phyloP scores from a whole-genome alignment of 2,888 invertebrate species.

The Brachypterus glaber region DNA sequence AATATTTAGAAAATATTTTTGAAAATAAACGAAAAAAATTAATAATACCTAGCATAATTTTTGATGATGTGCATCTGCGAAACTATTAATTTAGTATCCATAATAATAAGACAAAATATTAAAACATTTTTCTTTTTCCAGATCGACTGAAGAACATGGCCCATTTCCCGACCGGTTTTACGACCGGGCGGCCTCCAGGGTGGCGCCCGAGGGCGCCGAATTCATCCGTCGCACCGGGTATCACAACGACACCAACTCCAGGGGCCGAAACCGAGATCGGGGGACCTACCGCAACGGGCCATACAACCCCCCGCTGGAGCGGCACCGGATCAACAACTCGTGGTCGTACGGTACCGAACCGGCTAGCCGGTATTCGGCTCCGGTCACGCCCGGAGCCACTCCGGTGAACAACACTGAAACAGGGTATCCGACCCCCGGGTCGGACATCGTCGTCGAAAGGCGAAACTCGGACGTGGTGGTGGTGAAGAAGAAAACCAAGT shows the following conservation, averaged over 20 bases:
- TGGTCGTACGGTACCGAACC: constrained; percentile 13
- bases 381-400: neutral
- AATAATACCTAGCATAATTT: too few species aligned
- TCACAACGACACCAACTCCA: constrained; percentile 39
- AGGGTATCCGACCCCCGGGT: constrained; percentile 43
- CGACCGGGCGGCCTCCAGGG: constrained; percentile 38
- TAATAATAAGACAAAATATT: too few species aligned
- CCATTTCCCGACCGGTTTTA: constrained; percentile 46
- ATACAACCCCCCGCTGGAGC: constrained; percentile 36
- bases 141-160: constrained; percentile 46
- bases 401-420: constrained; percentile 37
- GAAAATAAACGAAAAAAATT: too few species aligned
- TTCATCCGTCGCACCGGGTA: constrained; percentile 32
- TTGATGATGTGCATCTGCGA: too few species aligned
- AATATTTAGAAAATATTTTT: too few species aligned
- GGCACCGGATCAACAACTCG: constrained; percentile 24
- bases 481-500: constrained; percentile 37
- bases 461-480: constrained; percentile 35
- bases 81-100: too few species aligned
- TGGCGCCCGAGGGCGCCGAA: constrained; percentile 22
- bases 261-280: constrained; percentile 39
- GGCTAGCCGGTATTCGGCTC: neutral
- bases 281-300: constrained; percentile 43
- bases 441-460: constrained; percentile 43
- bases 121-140: constrained; percentile 21